phyloP scores from a whole-genome alignment of 2,113 vertebrate species.

The Myrmophylax atrothorax region DNA sequence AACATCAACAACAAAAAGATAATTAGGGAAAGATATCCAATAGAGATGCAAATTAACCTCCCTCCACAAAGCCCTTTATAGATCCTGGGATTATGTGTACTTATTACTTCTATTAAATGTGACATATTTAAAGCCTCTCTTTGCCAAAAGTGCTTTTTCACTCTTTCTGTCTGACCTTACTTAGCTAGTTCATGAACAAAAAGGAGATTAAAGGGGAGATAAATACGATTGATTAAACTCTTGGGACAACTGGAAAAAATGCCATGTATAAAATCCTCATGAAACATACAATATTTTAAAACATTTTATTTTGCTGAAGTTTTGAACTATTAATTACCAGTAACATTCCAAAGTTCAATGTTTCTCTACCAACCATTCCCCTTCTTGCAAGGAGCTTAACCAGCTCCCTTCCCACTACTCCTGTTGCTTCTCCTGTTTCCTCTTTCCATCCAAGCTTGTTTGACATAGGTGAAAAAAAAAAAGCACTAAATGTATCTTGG shows the following conservation, averaged over 20 bases:
- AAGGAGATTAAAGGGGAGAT: background rate
- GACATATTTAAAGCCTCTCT: slow-evolving; percentile 17
- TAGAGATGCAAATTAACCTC: slow-evolving; percentile 28
- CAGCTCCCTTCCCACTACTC: background rate
- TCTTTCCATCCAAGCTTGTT: background rate
- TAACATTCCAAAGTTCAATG: background rate
- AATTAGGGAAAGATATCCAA: slow-evolving; percentile 20
- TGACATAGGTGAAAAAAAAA: background rate
- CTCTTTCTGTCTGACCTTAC: slow-evolving; percentile 12
- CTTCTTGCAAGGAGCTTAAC: background rate
- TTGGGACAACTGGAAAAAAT: background rate
- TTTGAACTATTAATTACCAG: background rate
- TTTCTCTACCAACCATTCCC: background rate
- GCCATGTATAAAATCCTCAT: background rate
- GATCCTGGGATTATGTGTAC: slow-evolving; percentile 15
- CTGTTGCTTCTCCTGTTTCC: background rate
- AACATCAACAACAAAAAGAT: background rate
- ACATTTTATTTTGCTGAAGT: background rate
- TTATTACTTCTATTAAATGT: slow-evolving; percentile 44
- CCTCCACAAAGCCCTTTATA: background rate
- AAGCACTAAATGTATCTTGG: background rate
- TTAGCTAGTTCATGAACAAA: slow-evolving; percentile 20
- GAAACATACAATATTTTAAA: background rate
- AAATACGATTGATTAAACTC: background rate
- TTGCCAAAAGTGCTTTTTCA: slow-evolving; percentile 38